Evolutionary conservation across 2,113 vertebrate genomes (phyloP), one percentile per base, ranked within the genome.

Genomic region (Chauna torquata): DNA sequence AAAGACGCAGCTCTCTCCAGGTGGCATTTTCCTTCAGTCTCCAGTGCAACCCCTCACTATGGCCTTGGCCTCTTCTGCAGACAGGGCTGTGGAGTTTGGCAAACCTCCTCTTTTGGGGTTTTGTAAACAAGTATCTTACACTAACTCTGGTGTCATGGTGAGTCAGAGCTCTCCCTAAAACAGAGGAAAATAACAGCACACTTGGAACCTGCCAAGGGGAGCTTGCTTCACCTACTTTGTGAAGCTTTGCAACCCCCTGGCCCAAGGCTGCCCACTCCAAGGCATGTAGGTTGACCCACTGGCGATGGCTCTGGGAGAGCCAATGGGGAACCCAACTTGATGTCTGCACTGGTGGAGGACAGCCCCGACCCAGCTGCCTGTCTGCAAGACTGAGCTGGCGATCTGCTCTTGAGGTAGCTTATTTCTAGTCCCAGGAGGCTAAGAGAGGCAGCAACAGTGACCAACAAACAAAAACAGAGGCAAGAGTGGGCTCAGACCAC

Each of bases 41-140:
- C 38, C 45, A 38, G 7, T 7, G 27, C 40, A 76, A 11, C 3
- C 20, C 16, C 69, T 82, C 2, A 0, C 27, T 52, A 30, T 30
- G 50, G 47, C 44, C 25, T 77, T 0, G 0, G 40, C 38, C 25
- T 42, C 30, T 68, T 34, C 49, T 1, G 1, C 36, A 54, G 55
- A 24, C 54, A 30, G 0, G 8, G 11, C 69, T 38, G 36, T 50
- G 38, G 61, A 32, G 49, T 52, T 82, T 47, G 72, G 61, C 52
- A 89, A 64, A 44, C 34, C 52, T 86, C 38, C 47, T 69, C 40
- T 28, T 69, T 49, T 52, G 13, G 40, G 40, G 25, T 30, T 88
- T 88, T 62, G 32, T 52, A 78, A 82, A 82, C 32, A 40, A 1
- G 4, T 9, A 40, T 55, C 66, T 86, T 49, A 30, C 0, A 8